phyloP scores from a whole-genome alignment of 53 echinoderm and acorn worm species.

The Actinopyga echinites region DNA sequence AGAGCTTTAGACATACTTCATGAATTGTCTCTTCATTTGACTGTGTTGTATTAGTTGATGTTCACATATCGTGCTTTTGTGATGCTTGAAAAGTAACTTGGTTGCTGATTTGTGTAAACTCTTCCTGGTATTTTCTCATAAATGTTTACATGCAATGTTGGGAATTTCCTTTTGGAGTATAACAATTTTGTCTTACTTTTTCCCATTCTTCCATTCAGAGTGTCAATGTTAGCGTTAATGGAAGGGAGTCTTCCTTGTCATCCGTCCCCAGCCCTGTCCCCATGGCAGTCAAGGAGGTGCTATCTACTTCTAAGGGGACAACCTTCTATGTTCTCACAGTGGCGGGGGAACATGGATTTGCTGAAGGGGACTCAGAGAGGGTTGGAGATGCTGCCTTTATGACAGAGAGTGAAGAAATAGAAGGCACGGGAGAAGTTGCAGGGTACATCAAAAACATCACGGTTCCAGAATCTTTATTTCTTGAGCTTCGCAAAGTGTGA shows the following conservation, averaged over 20 bases:
- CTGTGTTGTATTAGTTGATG: too few relatives aligned
- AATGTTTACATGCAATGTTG: neutral
- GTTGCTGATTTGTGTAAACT: too few relatives aligned
- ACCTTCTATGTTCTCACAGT: conserved; percentile 90
- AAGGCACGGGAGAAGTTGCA: conserved; percentile 3
- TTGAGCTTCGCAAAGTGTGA: conserved; percentile 15
- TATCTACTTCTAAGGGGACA: conserved; percentile 81
- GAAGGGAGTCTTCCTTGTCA: conserved; percentile 14
- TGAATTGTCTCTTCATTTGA: too few relatives aligned
- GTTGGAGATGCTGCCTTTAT: conserved; percentile 44
- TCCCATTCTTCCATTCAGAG: neutral
- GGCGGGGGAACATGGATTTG: conserved; percentile 71
- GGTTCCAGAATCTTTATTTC: conserved; percentile 46
- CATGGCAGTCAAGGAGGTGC: conserved; percentile 81
- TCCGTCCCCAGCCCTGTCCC: conserved; percentile 61
- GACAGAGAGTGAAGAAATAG: conserved; percentile 27
- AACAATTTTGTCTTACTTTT: neutral
- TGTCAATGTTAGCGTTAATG: conserved; percentile 27
- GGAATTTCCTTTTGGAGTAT: neutral
- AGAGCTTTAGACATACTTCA: too few relatives aligned
- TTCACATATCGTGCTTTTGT: too few relatives aligned
- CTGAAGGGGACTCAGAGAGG: conserved; percentile 60
- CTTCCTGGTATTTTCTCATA: too few relatives aligned
- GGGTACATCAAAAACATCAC: conserved; percentile 61
- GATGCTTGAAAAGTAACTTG: too few relatives aligned